Evolutionary conservation across 2,888 invertebrate species (phyloP).

Genomic region (Halictus quadricinctus): DNA sequence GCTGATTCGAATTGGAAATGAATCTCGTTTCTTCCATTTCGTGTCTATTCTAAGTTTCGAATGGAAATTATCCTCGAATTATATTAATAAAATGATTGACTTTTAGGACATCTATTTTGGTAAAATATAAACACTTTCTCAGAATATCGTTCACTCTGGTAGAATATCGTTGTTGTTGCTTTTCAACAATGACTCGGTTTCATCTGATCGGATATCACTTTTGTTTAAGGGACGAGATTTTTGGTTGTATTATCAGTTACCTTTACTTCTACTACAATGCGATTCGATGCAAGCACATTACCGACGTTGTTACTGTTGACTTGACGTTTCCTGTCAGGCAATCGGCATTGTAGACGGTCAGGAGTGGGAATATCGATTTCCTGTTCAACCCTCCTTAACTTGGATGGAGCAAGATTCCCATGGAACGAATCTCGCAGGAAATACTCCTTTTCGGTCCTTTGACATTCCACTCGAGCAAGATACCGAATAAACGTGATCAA

Average conservation of each 20-base stretch:
- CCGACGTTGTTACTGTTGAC: slow-evolving; percentile 46
- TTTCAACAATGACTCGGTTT: neutral
- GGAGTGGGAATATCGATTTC: slow-evolving; percentile 73
- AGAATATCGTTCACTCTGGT: neutral
- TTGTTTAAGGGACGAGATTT: neutral
- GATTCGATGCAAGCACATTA: slow-evolving; percentile 16
- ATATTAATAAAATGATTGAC: neutral
- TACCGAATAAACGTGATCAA: slow-evolving; percentile 34
- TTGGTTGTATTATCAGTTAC: neutral
- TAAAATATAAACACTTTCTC: neutral
- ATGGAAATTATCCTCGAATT: neutral
- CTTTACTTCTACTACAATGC: neutral
- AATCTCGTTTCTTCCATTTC: neutral
- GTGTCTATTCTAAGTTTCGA: neutral
- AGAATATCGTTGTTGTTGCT: neutral
- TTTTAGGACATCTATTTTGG: neutral
- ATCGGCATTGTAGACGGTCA: slow-evolving; percentile 53
- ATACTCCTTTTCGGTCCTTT: slow-evolving; percentile 41
- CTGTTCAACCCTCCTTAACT: slow-evolving; percentile 63
- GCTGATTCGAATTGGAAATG: neutral
- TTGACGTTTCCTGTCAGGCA: slow-evolving; percentile 56
- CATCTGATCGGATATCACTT: neutral
- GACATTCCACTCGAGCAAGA: slow-evolving; percentile 18
- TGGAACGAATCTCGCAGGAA: slow-evolving; percentile 32
- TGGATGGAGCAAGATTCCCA: slow-evolving; percentile 44